Evolutionary conservation across 2,888 invertebrate species (phyloP).

Genomic region (Neoitamus cyanurus): DNA sequence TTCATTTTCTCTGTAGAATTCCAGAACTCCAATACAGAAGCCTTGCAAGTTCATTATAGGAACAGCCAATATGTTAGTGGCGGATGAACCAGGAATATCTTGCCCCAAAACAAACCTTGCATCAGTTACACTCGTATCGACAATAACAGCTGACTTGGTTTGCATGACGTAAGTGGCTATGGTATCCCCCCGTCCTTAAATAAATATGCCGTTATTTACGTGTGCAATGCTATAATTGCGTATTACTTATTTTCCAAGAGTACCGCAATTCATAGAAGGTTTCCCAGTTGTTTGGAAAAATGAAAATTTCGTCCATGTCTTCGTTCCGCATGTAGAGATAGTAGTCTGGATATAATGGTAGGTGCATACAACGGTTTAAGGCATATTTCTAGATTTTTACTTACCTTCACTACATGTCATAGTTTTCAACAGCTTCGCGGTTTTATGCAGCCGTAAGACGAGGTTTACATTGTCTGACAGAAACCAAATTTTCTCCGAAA

Average conservation of each 20-base stretch:
- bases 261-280: neutral
- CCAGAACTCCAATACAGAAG: neutral
- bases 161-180: constrained; percentile 1
- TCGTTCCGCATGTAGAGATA: neutral
- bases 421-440: neutral
- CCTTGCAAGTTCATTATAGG: neutral
- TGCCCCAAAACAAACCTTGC: neutral
- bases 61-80: neutral
- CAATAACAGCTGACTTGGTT: neutral
- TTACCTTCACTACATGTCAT: constrained; percentile 7
- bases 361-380: neutral
- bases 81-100: neutral
- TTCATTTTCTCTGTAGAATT: constrained; percentile 9
- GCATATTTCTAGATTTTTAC: too few species aligned
- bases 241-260: constrained; percentile 18
- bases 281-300: neutral
- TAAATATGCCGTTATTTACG: neutral
- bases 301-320: neutral
- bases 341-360: neutral
- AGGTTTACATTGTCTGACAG: neutral
- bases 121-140: neutral
- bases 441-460: neutral
- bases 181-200: neutral
- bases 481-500: neutral
- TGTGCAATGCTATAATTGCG: neutral